These are phyloP conservation scores for Thalassarche chlororhynchos DNA, from an alignment of 2,113 vertebrate species.

Conservation along the genomic window DNA sequence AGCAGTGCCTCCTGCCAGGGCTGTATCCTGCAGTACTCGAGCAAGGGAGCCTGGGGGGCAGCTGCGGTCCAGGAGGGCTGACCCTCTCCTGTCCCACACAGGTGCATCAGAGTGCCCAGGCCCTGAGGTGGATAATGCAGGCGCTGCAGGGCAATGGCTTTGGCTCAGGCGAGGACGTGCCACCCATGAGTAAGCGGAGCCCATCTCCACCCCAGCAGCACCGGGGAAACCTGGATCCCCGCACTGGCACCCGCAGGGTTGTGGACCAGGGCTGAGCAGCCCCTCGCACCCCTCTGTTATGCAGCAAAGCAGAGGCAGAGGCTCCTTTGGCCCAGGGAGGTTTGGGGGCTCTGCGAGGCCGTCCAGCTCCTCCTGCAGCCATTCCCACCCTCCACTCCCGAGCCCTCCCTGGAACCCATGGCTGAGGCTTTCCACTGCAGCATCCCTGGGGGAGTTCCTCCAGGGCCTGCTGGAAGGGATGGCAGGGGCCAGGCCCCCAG, in stretches of 20 bases:
- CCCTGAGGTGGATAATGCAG: conserved; percentile 87
- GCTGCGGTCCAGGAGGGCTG: accelerated
- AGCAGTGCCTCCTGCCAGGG: neutral
- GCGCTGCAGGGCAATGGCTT: conserved; percentile 75
- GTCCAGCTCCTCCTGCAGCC: neutral
- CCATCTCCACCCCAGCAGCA: neutral
- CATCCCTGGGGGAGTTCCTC: neutral
- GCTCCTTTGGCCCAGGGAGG: neutral
- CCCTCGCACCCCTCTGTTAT: neutral
- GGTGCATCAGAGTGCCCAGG: conserved; percentile 79
- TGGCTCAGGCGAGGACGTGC: conserved; percentile 59
- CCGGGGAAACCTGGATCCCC: accelerated
- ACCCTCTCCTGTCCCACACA: conserved; percentile 39
- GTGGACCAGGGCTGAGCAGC: neutral
- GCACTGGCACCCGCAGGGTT: accelerated
- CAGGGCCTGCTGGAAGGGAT: neutral
- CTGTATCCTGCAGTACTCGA: accelerated
- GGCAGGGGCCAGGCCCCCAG: accelerated
- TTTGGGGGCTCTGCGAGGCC: neutral
- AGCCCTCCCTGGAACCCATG: neutral
- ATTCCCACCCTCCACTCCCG: neutral
- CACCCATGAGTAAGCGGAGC: conserved; percentile 71
- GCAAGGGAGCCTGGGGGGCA: neutral
- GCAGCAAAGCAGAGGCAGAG: neutral
- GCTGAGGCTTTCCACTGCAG: neutral